These are phyloP conservation scores for Meloidogyne hapla DNA, from an alignment of 1,140 invertebrate species.

Conservation along the genomic window DNA sequence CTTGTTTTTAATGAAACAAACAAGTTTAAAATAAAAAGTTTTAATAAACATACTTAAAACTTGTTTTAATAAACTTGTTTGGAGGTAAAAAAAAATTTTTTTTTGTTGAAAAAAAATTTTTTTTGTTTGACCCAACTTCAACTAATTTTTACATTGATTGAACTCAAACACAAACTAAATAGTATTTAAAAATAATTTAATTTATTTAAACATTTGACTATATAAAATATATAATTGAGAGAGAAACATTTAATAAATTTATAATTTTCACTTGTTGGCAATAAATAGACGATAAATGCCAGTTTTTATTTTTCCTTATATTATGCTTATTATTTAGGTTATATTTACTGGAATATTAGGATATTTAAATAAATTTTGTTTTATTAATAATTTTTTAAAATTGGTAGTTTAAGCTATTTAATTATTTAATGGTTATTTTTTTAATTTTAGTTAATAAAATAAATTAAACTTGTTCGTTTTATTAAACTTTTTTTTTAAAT, in stretches of 20 bases:
- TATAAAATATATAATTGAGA: neutral
- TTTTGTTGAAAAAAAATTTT: too few species aligned
- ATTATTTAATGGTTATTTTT: too few species aligned
- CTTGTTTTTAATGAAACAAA: neutral
- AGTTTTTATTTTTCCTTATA: neutral
- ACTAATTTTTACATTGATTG: too few species aligned
- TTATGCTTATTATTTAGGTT: neutral
- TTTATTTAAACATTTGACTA: too few species aligned
- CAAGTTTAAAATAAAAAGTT: neutral
- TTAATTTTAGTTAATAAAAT: too few species aligned
- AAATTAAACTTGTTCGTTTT: too few species aligned
- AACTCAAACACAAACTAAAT: too few species aligned
- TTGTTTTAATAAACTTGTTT: neutral
- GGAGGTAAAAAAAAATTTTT: too few species aligned
- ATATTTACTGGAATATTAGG: neutral
- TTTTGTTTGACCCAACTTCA: too few species aligned
- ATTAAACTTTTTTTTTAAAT: too few species aligned
- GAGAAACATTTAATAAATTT: neutral
- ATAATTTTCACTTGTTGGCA: neutral
- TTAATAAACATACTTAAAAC: neutral
- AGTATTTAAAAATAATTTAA: too few species aligned
- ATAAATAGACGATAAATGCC: neutral
- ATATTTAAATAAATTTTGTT: too few species aligned
- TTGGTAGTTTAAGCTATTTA: neutral
- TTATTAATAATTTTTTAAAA: conserved; percentile 3